Evolutionary conservation across 2,113 vertebrate genomes (phyloP).

Genomic region (Euleptes europaea): DNA sequence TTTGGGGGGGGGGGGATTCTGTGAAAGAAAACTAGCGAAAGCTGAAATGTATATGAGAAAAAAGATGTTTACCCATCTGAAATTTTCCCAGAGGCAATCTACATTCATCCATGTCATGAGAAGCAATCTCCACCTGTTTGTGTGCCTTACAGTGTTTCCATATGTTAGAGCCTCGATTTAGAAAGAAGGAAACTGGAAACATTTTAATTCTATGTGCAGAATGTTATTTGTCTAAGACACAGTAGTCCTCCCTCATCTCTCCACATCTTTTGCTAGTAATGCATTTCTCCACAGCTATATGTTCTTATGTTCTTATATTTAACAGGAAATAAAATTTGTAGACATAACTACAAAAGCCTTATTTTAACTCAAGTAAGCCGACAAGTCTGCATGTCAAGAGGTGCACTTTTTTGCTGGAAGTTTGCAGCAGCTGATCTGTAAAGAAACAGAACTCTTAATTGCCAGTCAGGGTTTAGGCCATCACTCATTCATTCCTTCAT

Average conservation of each 20-base stretch:
- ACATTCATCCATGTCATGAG: not conserved
- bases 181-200: not conserved
- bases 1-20: not conserved
- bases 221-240: conserved; percentile 29
- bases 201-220: not conserved
- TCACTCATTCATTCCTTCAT: conserved; percentile 74
- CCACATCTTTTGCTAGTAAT: conserved; percentile 42
- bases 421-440: conserved; percentile 64
- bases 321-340: conserved; percentile 55
- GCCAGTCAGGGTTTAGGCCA: conserved; percentile 66
- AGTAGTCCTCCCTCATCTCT: conserved; percentile 10
- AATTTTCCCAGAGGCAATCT: conserved; percentile 1
- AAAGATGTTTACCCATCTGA: not conserved
- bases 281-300: conserved; percentile 34
- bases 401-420: conserved; percentile 59
- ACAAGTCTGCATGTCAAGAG: conserved; percentile 65
- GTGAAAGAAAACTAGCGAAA: not conserved
- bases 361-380: conserved; percentile 45
- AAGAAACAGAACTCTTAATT: conserved; percentile 68
- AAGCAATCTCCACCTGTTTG: not conserved
- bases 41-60: not conserved
- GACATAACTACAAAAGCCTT: conserved; percentile 39
- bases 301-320: no score
- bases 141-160: conserved; percentile 7
- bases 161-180: not conserved